Percentiles rank a stretch among this genome's conserved stretches.
Conservation (phyloP, 2,888 invertebrate genomes). For the Chaitophorus viminalis region DNA sequence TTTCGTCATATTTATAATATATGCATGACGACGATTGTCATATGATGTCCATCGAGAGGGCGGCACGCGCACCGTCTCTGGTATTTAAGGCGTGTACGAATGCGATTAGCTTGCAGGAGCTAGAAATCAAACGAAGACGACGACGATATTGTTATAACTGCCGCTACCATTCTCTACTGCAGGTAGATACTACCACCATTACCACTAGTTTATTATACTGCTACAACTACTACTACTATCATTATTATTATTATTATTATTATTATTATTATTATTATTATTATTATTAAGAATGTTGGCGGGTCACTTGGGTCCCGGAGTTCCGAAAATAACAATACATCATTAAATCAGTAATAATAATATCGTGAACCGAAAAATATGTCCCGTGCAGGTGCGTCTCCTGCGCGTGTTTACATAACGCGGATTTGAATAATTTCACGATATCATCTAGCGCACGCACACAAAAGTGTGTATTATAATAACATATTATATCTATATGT, state of each 20-base stretch:
- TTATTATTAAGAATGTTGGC: constrained; percentile 3
- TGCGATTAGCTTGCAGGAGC: constrained; percentile 26
- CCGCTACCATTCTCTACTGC: background rate
- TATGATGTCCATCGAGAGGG: background rate
- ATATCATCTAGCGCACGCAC: constrained; percentile 46
- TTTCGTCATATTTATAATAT: background rate
- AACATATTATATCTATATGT: background rate
- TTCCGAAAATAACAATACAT: constrained; percentile 35
- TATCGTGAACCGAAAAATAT: constrained; percentile 1
- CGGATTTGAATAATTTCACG: constrained; percentile 60
- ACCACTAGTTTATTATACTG: background rate
- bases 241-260: background rate
- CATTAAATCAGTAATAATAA: constrained; percentile 23
- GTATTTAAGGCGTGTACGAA: constrained; percentile 46
- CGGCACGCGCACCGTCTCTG: constrained; percentile 31
- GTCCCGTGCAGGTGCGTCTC: constrained; percentile 23
- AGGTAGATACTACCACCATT: background rate
- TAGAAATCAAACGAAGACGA: constrained; percentile 10
- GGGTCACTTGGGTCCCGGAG: constrained; percentile 43
- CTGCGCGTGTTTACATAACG: constrained; percentile 49
- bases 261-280: background rate
- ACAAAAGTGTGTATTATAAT: background rate
- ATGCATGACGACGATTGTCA: background rate
- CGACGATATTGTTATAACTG: background rate
- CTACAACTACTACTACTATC: background rate